Base-by-base conservation (phyloP, 1,140 invertebrate species). In the Chymomyza costata region DNA sequence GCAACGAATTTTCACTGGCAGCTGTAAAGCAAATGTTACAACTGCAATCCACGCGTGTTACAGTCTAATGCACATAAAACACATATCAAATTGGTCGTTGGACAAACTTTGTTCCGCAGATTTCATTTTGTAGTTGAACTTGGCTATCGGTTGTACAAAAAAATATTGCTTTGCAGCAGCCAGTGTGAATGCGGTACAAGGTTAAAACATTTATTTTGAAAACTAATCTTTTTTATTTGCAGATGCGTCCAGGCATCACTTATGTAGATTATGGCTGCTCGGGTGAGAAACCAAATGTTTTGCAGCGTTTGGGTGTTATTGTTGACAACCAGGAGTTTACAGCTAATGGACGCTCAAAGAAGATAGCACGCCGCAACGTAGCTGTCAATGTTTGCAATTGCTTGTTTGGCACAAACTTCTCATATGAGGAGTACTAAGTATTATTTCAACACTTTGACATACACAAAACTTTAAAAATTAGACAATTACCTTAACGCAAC, bases 221-320 rank as follows among this genome's bases (percentile, higher is more conserved):
- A n/a, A 21, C 7, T 34, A 40, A 25, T 8, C 21, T 19, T 25
- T 41, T 32, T 18, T 2, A 1, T 40, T 51, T 44, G 13, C 89
- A 92, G 87, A 91, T 93, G 90, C 88, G 89, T 65, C 91, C 91
- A 10, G 88, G 89, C 6, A 83, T 90, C 18, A 88, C 88, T 40
- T 93, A 92, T 74, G 82, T 86, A 31, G 90, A 92, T 83, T 78
- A 90, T 10, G 87, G 86, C 28, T 85, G 86, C 18, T 82, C 87
- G 37, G 91, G 91, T 15, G 88, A 89, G 63, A 88, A 88, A 46
- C 90, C 90, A 38, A 90, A 90, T 80, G 88, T 86, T 40, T n/a
- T 86, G 18, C 89, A 88, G 71, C 86, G 86, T 19, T 76, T 89
- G 56, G 86, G 86, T 7, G 83, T 89, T 28, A 84, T 84, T n/a